Percentiles rank a stretch among this genome's conserved stretches.
These are phyloP conservation scores for Ferdinandea cuprea DNA, from an alignment of 2,888 invertebrate species.

Conservation along the genomic window DNA sequence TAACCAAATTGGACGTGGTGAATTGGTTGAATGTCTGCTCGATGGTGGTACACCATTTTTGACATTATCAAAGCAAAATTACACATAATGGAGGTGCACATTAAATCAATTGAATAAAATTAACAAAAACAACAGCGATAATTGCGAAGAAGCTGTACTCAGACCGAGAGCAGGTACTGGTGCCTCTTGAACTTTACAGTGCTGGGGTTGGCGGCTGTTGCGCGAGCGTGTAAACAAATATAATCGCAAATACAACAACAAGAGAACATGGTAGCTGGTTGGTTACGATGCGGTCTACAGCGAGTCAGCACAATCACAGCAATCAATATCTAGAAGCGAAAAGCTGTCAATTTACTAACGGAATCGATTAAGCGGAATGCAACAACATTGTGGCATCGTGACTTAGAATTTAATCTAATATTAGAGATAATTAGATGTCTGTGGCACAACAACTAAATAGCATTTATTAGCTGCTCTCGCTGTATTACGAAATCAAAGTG, in stretches of 20 bases:
- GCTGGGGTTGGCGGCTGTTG: neutral
- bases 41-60: slow-evolving; percentile 52
- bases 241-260: slow-evolving; percentile 55
- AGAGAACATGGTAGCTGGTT: neutral
- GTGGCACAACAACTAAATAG: slow-evolving; percentile 47
- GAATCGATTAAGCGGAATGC: slow-evolving; percentile 65
- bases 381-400: slow-evolving; percentile 54
- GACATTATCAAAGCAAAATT: slow-evolving; percentile 69
- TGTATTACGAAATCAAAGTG: slow-evolving; percentile 23
- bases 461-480: neutral
- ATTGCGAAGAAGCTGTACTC: slow-evolving; percentile 23
- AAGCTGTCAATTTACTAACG: slow-evolving; percentile 72
- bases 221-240: slow-evolving; percentile 66
- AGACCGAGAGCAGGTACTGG: neutral
- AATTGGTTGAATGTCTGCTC: slow-evolving; percentile 24
- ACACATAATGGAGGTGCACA: slow-evolving; percentile 68
- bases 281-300: neutral
- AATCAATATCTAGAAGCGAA: slow-evolving; percentile 69
- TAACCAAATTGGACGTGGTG: slow-evolving; percentile 67
- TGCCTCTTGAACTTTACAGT: slow-evolving; percentile 59
- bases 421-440: slow-evolving; percentile 62
- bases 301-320: slow-evolving; percentile 29
- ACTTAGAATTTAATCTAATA: slow-evolving; percentile 72
- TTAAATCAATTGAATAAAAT: slow-evolving; percentile 70
- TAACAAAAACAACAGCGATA: slow-evolving; percentile 62